Evolutionary conservation across 1,140 invertebrate species (phyloP).

Genomic region (Hypothenemus hampei): DNA sequence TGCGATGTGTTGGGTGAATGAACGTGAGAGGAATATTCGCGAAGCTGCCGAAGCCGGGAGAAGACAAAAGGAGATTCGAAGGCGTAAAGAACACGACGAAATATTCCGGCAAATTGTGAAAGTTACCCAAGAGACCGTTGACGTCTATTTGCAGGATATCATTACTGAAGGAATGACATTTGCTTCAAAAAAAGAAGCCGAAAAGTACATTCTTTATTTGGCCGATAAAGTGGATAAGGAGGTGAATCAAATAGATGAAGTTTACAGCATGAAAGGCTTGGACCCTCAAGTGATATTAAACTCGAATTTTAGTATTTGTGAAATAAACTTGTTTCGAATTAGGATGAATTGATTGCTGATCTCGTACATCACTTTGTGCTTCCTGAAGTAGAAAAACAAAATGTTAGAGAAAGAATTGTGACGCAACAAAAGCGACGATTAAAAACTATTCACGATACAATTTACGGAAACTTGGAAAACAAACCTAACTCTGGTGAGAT

Average conservation of each 20-base stretch:
- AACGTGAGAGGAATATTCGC: slow-evolving; percentile 59
- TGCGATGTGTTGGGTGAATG: slow-evolving; percentile 62
- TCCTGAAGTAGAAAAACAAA: slow-evolving; percentile 52
- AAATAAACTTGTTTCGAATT: slow-evolving; percentile 10
- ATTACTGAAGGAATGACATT: slow-evolving; percentile 57
- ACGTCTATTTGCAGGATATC: slow-evolving; percentile 60
- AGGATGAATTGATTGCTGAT: slow-evolving; percentile 57
- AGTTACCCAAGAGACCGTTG: slow-evolving; percentile 57
- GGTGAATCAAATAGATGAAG: slow-evolving; percentile 28
- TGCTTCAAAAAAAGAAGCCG: slow-evolving; percentile 52
- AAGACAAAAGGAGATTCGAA: slow-evolving; percentile 61
- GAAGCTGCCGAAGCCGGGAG: slow-evolving; percentile 68
- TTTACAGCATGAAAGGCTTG: slow-evolving; percentile 30
- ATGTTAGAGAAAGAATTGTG: slow-evolving; percentile 40
- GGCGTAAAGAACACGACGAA: slow-evolving; percentile 66
- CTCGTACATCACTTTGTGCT: slow-evolving; percentile 59
- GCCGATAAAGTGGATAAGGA: slow-evolving; percentile 58
- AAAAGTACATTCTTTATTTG: slow-evolving; percentile 50
- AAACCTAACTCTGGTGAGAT: slow-evolving; percentile 32
- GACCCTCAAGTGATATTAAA: slow-evolving; percentile 8
- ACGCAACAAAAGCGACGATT: slow-evolving; percentile 36
- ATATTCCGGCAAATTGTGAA: slow-evolving; percentile 48
- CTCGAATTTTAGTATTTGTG: neutral
- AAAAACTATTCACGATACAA: slow-evolving; percentile 34
- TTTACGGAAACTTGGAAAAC: slow-evolving; percentile 36